Percentiles rank a stretch among this genome's conserved stretches.
Conservation (phyloP, 2,888 invertebrate genomes). For the Xylocampa areola region DNA sequence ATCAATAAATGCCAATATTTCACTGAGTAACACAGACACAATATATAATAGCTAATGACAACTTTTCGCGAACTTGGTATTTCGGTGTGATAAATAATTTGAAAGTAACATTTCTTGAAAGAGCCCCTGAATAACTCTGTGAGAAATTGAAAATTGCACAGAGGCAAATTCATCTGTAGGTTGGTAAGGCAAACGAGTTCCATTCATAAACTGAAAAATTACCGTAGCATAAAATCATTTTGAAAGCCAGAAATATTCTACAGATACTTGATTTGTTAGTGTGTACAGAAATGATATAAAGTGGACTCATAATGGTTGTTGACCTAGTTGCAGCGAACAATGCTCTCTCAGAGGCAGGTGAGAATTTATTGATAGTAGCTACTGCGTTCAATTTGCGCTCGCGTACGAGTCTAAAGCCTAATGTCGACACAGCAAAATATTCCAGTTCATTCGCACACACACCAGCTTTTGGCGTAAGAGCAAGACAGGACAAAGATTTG, state of each 20-base stretch:
- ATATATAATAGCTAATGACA: constrained; percentile 8
- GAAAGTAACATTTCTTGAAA: constrained; percentile 19
- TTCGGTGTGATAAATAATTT: constrained; percentile 10
- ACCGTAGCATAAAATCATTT: constrained; percentile 6
- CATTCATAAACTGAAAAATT: constrained; percentile 38
- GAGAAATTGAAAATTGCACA: constrained; percentile 25
- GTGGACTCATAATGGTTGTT: constrained; percentile 42
- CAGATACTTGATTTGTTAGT: constrained; percentile 27
- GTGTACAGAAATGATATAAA: constrained; percentile 18
- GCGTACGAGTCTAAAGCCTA: constrained; percentile 19
- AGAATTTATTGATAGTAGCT: constrained; percentile 56
- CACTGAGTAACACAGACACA: constrained; percentile 1
- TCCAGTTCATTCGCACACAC: constrained; percentile 5
- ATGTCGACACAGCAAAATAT: constrained; percentile 6
- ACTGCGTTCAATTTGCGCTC: constrained; percentile 39
- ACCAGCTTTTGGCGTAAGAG: constrained; percentile 6
- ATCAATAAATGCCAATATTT: constrained; percentile 6
- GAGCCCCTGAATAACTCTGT: constrained; percentile 27
- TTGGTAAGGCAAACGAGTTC: constrained; percentile 39
- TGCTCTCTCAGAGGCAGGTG: constrained; percentile 49
- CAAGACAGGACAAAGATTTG: constrained; percentile 19
- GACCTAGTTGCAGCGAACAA: constrained; percentile 61
- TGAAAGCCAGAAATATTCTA: constrained; percentile 12
- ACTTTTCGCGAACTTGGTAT: constrained; percentile 5
- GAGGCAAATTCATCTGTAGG: constrained; percentile 23